Evolutionary conservation across 2,797 vertebrate species (phyloP).

Genomic region (Myoxocephalus aenaeus): DNA sequence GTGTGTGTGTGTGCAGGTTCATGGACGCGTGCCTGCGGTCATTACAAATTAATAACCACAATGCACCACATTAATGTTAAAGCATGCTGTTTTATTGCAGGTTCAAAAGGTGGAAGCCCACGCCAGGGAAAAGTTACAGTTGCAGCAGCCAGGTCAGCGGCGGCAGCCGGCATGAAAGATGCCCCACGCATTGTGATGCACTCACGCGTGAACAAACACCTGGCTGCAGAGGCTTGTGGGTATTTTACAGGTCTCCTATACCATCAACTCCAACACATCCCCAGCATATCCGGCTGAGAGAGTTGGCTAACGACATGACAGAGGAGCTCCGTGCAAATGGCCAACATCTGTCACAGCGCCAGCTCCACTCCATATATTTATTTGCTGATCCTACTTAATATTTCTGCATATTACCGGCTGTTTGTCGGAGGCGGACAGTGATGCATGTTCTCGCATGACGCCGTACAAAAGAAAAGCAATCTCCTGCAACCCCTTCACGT

Average conservation of each 20-base stretch:
- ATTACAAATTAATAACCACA: conserved; percentile 40
- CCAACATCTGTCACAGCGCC: conserved; percentile 79
- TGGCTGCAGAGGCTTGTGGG: conserved; percentile 33
- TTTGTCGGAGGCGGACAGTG: conserved; percentile 85
- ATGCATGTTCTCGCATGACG: conserved; percentile 84
- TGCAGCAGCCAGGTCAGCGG: conserved; percentile 25
- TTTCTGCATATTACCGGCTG: conserved; percentile 85
- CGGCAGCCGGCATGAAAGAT: conserved; percentile 34
- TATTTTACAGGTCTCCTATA: not conserved
- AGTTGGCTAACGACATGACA: conserved; percentile 81
- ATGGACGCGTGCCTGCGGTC: conserved; percentile 6
- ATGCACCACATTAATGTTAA: conserved; percentile 48
- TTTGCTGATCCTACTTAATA: conserved; percentile 88
- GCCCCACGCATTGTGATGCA: conserved; percentile 25
- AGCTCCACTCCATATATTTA: conserved; percentile 82
- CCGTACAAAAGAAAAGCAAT: conserved; percentile 86
- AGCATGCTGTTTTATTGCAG: conserved; percentile 17
- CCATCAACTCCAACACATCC: conserved; percentile 16
- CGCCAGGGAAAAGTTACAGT: conserved; percentile 22
- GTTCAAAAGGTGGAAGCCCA: conserved; percentile 26
- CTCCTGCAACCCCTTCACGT: conserved; percentile 73
- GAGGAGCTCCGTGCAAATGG: conserved; percentile 82
- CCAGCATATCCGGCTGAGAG: conserved; percentile 56
- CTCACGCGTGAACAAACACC: conserved; percentile 42
- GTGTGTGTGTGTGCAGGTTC: not conserved